phyloP scores from a whole-genome alignment of 2,797 vertebrate genomes.

The Gambelia wislizenii region DNA sequence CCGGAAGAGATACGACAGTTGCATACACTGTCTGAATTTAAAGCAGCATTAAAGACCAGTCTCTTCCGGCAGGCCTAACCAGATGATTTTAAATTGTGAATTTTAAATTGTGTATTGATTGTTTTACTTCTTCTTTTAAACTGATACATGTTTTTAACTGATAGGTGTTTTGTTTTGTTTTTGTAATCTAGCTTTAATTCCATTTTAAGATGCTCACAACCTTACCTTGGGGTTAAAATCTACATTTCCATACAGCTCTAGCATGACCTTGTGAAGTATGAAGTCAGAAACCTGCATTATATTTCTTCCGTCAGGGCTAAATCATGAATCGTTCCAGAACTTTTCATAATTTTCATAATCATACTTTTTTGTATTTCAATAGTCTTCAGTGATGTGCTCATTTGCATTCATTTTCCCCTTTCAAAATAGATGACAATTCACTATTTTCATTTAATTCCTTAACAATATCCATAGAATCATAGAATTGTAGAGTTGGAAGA shows the following conservation, averaged over 20 bases:
- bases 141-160: no score
- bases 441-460: conserved; percentile 83
- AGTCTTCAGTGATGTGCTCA: conserved; percentile 15
- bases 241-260: conserved; percentile 8
- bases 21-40: no score
- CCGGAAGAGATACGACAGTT: no score
- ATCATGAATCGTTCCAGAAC: not conserved
- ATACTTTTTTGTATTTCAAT: not conserved
- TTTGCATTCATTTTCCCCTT: conserved; percentile 74
- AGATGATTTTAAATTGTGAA: no score
- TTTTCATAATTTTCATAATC: not conserved
- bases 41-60: no score
- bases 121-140: no score
- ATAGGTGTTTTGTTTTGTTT: no score
- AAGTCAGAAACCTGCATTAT: not conserved
- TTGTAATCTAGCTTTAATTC: conserved; percentile 62
- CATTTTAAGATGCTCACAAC: conserved; percentile 58
- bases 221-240: conserved; percentile 35
- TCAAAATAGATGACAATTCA: conserved; percentile 78
- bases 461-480: no score
- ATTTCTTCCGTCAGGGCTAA: not conserved
- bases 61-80: no score
- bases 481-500: no score
- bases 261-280: conserved; percentile 42
- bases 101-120: no score